phyloP scores from a whole-genome alignment of 2,113 vertebrate genomes.

The Toxotes jaculatrix region DNA sequence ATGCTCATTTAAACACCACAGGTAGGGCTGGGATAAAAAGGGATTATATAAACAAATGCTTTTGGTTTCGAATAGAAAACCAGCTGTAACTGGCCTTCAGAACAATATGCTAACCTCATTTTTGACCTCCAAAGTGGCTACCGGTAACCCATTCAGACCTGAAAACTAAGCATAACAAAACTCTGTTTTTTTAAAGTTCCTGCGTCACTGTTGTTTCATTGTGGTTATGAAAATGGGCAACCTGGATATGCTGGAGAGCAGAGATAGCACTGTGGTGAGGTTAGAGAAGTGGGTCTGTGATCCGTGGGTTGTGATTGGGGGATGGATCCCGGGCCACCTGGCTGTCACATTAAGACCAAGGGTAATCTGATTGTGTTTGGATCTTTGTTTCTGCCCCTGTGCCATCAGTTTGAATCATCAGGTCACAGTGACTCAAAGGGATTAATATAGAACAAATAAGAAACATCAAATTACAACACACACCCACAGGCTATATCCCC shows the following conservation, averaged over 20 bases:
- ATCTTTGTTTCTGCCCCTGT: conserved; percentile 32
- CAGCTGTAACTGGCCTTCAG: neutral
- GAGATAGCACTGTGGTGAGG: neutral
- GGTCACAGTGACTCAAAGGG: conserved; percentile 56
- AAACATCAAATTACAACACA: conserved; percentile 45
- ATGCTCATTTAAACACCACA: conserved; percentile 32
- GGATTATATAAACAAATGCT: conserved; percentile 63
- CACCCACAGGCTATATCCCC: conserved; percentile 22
- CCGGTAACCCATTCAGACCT: conserved; percentile 3
- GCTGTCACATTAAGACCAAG: neutral
- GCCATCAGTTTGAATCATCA: conserved; percentile 42
- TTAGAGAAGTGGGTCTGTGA: conserved; percentile 17
- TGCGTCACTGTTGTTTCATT: conserved; percentile 24
- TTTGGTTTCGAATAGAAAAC: conserved; percentile 38
- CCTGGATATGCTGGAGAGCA: conserved; percentile 32
- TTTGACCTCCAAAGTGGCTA: conserved; percentile 31
- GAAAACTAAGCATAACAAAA: conserved; percentile 5
- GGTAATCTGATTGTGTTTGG: conserved; percentile 47
- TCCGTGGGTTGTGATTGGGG: neutral
- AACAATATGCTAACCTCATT: conserved; percentile 48
- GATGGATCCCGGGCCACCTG: neutral
- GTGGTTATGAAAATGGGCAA: conserved; percentile 26
- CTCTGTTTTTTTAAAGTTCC: neutral
- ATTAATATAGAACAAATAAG: conserved; percentile 50
- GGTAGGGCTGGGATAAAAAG: conserved; percentile 14